These are phyloP conservation scores for Anguilla megastoma DNA, from an alignment of 2,797 vertebrate genomes.

Conservation along the genomic window DNA sequence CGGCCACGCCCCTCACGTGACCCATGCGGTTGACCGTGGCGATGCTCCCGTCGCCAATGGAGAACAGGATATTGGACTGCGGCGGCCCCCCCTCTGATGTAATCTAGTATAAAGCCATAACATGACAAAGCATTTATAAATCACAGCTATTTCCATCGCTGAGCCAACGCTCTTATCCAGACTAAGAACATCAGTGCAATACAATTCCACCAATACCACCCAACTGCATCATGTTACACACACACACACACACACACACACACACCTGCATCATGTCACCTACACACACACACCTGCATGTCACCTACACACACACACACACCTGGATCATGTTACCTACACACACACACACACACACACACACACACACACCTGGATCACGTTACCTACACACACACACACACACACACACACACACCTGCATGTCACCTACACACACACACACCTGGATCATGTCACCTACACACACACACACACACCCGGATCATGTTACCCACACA, in stretches of 20 bases:
- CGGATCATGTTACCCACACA: slow-evolving; percentile 43
- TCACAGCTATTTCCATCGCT: not conserved
- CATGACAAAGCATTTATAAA: not conserved
- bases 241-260: slow-evolving; percentile 65
- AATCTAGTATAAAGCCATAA: slow-evolving; percentile 69
- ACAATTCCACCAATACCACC: slow-evolving; percentile 13
- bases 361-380: slow-evolving; percentile 82
- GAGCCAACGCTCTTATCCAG: not conserved
- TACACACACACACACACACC: too few species aligned
- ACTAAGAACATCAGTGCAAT: not conserved
- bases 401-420: slow-evolving; percentile 63
- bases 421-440: slow-evolving; percentile 73
- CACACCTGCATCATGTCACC: slow-evolving; percentile 87
- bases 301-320: not conserved
- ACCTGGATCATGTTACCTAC: not conserved
- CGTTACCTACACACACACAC: slow-evolving; percentile 86
- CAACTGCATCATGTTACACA: slow-evolving; percentile 81
- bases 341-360: too few species aligned
- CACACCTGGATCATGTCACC: too few species aligned
- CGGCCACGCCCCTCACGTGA: slow-evolving; percentile 73
- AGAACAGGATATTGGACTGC: slow-evolving; percentile 93
- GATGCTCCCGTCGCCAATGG: slow-evolving; percentile 71
- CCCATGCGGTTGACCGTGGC: slow-evolving; percentile 79
- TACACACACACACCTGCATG: slow-evolving; percentile 58
- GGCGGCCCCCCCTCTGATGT: slow-evolving; percentile 94